A percentile compares a stretch with the other conserved stretches of the same genome.
These are phyloP conservation scores for Tuberolachnus salignus DNA, from an alignment of 2,888 invertebrate species.

Conservation along the genomic window DNA sequence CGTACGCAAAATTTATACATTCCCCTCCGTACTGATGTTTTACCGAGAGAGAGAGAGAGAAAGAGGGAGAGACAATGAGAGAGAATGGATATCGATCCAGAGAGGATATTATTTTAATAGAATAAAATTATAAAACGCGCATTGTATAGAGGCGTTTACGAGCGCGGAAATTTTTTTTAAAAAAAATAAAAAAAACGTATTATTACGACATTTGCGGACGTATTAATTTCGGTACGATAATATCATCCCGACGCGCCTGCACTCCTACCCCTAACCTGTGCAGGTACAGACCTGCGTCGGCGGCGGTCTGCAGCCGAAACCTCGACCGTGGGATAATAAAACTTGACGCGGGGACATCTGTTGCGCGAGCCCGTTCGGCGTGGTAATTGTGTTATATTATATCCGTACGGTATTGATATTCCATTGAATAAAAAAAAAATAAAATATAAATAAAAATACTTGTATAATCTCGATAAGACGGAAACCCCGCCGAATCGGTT, in stretches of 20 bases:
- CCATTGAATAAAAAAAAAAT: too few relatives aligned
- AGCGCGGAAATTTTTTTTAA: background rate
- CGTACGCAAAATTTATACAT: too few relatives aligned
- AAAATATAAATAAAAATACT: too few relatives aligned
- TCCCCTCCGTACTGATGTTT: too few relatives aligned
- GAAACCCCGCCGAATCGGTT: too few relatives aligned
- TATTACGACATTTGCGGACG: background rate
- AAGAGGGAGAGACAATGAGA: too few relatives aligned
- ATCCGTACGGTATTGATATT: too few relatives aligned
- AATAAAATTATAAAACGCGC: background rate
- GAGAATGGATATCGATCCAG: too few relatives aligned
- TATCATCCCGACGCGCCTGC: background rate
- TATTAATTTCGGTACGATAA: constrained; percentile 16
- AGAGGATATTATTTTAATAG: too few relatives aligned
- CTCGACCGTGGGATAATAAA: constrained; percentile 36
- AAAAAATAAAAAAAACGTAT: background rate
- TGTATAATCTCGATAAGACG: too few relatives aligned
- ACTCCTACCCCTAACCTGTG: background rate
- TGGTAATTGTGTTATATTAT: too few relatives aligned
- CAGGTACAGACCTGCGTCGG: background rate
- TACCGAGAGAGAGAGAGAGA: too few relatives aligned
- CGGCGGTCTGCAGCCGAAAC: background rate
- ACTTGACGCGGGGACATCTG: background rate
- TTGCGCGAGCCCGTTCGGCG: background rate
- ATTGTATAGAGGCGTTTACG: background rate